These are phyloP conservation scores for Erythrolamprus reginae DNA, from an alignment of 2,113 vertebrate genomes.

Conservation along the genomic window DNA sequence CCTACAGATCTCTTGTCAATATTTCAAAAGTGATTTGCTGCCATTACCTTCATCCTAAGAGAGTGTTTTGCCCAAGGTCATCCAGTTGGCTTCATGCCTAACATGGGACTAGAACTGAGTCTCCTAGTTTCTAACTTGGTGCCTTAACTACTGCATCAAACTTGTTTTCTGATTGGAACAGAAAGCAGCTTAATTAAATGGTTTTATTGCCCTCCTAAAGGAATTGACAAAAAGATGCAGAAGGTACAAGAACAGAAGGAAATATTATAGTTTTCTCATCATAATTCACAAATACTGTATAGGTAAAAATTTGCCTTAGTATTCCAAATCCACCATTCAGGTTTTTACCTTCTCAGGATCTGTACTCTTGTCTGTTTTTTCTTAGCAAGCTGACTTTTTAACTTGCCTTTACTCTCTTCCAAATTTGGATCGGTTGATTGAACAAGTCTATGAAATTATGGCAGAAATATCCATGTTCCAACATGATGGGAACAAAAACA, in stretches of 20 bases:
- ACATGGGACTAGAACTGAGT: neutral
- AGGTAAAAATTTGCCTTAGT: neutral
- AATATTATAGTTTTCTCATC: neutral
- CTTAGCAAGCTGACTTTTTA: neutral
- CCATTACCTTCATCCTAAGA: neutral
- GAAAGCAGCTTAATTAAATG: neutral
- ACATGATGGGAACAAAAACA: neutral
- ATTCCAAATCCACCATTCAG: neutral
- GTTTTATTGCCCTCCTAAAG: neutral
- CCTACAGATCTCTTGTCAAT: neutral
- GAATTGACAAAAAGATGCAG: neutral
- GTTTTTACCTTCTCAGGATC: neutral
- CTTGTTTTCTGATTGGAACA: neutral
- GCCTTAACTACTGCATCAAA: neutral
- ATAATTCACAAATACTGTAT: neutral
- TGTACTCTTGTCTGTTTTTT: neutral
- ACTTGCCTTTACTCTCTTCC: neutral
- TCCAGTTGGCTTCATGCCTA: neutral
- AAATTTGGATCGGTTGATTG: neutral
- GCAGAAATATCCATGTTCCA: neutral
- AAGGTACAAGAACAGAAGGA: neutral
- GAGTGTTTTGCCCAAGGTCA: neutral
- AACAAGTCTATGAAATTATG: neutral
- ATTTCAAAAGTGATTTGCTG: neutral
- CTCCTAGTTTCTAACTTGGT: neutral